A percentile compares a stretch with the other conserved stretches of the same genome.
phyloP scores from a whole-genome alignment of 2,113 vertebrate species.

The Microcebus murinus region DNA sequence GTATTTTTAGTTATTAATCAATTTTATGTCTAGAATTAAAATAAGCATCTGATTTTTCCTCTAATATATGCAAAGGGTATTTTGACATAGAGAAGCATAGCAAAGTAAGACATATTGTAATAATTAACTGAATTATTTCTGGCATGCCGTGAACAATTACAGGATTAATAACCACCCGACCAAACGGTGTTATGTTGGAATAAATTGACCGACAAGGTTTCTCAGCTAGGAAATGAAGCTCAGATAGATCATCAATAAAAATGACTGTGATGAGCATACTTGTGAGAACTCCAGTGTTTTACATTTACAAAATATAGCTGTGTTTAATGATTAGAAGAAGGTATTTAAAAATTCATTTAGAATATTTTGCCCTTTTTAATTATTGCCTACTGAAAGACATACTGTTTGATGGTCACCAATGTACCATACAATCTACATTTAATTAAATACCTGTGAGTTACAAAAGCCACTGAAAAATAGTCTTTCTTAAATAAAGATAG shows the following conservation, averaged over 20 bases:
- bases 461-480: conserved; percentile 18
- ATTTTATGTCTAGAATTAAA: conserved; percentile 79
- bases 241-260: conserved; percentile 88
- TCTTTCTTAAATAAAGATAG: conserved; percentile 11
- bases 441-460: conserved; percentile 73
- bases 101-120: conserved; percentile 89
- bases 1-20: conserved; percentile 77
- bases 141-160: conserved; percentile 88
- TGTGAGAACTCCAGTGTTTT: conserved; percentile 81
- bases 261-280: conserved; percentile 75
- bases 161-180: conserved; percentile 87
- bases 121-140: conserved; percentile 90
- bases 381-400: conserved; percentile 81
- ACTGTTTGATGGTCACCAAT: conserved; percentile 82
- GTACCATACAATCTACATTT: conserved; percentile 80
- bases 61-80: conserved; percentile 70
- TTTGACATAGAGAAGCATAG: conserved; percentile 82
- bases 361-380: conserved; percentile 84
- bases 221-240: conserved; percentile 87
- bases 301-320: conserved; percentile 83
- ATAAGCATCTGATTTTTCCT: conserved; percentile 74
- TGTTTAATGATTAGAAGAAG: conserved; percentile 85
- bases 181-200: conserved; percentile 86
- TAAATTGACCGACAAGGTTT: conserved; percentile 89
- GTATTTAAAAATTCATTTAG: conserved; percentile 85